phyloP scores from a whole-genome alignment of 2,888 invertebrate genomes.

The Limnephilus rhombicus region DNA sequence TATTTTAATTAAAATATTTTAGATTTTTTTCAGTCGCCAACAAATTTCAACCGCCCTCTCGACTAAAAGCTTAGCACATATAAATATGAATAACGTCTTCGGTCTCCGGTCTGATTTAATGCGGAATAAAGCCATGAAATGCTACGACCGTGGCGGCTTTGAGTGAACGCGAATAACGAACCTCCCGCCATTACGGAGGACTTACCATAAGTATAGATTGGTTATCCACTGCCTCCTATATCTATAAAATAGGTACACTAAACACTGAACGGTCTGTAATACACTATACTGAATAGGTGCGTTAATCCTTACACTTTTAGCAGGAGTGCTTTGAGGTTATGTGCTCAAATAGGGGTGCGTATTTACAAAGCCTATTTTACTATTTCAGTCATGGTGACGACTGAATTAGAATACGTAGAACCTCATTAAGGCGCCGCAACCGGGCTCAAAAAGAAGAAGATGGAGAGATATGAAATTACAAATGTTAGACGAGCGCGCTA shows the following conservation, averaged over 20 bases:
- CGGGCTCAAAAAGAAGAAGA: too few relatives aligned
- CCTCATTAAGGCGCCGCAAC: too few relatives aligned
- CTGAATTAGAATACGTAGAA: too few relatives aligned
- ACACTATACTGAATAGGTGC: not conserved
- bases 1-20: too few relatives aligned
- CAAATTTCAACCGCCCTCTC: not conserved
- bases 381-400: too few relatives aligned
- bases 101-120: not conserved
- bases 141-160: not conserved
- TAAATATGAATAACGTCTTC: conserved; percentile 4
- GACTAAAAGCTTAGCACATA: not conserved
- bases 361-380: too few relatives aligned
- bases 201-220: not conserved
- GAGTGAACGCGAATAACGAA: not conserved
- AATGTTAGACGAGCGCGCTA: too few relatives aligned
- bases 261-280: not conserved
- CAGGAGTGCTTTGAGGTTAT: not conserved
- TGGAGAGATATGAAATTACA: too few relatives aligned
- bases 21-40: not conserved
- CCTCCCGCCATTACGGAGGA: not conserved
- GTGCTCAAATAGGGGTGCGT: not conserved
- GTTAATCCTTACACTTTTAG: not conserved
- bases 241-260: not conserved
- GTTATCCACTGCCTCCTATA: not conserved
- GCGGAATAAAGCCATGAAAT: conserved; percentile 26